Evolutionary conservation across 2,888 invertebrate genomes (phyloP), one percentile per base, ranked within the genome.

Genomic region (Pristionchus japonicus): DNA sequence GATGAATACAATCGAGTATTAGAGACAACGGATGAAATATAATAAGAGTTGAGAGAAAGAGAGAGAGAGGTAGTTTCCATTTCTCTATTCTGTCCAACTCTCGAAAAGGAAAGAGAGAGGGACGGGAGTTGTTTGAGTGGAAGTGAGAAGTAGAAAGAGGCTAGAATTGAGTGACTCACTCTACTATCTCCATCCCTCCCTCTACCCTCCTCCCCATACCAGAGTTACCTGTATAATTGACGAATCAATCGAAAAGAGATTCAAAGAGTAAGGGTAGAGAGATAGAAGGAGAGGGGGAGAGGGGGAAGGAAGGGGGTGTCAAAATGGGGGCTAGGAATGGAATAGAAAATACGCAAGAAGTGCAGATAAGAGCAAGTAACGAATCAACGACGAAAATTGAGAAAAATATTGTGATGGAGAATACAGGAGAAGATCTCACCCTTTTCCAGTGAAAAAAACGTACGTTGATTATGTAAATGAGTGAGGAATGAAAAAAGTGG

Each of bases 141-240:
- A 80, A 23, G 80, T 37, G 47, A 31, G 47, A 80, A 80, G 27
- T 47, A 80, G n/a, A 80, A 49, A 80, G 13, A 49, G 80, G 31
- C 47, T 43, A 47, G 77, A 77, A 43, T 37, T 37, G 43, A 43
- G 80, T 80, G 80, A 43, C 9, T 49, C 80, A 43, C 43, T 49
- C 80, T 6, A 80, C 80, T 31, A 43, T 47, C 80, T 37, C 47
- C n/a, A 3, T n/a, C 43, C 7, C 27, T 49, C 47, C 49, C 27
- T 27, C 27, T n/a, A n/a, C n/a, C n/a, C n/a, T n/a, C n/a, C n/a
- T n/a, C n/a, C n/a, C 80, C 49, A 43, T 49, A 49, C 43, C 77
- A 77, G 20, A 77, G 43, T 77, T 77, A 43, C 40, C 43, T n/a
- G 1, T 77, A 40, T 37, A 43, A 49, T 80, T 80, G 49, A 43